These are phyloP conservation scores for Campoletis raptor DNA, from an alignment of 2,888 invertebrate genomes.

Conservation along the genomic window DNA sequence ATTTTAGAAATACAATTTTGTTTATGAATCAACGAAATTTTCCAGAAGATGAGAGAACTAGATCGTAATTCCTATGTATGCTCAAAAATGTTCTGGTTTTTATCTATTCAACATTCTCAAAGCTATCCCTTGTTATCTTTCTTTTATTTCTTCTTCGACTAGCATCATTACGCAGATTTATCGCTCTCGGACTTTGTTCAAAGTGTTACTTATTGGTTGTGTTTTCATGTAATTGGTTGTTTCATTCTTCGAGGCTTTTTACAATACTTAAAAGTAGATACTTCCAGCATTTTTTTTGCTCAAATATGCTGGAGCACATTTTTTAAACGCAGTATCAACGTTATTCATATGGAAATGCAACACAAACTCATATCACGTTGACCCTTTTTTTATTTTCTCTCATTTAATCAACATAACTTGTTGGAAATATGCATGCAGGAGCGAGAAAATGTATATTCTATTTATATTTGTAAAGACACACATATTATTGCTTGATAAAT, in stretches of 20 bases:
- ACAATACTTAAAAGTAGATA: neutral
- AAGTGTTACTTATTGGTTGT: neutral
- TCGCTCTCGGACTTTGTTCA: constrained; percentile 2
- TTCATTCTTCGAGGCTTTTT: neutral
- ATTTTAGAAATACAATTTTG: neutral
- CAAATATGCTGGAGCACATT: neutral
- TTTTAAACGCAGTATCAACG: neutral
- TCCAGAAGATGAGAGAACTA: neutral
- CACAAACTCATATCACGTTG: neutral
- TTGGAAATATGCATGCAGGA: neutral
- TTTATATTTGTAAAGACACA: neutral
- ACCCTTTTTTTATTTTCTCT: neutral
- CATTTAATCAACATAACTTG: neutral
- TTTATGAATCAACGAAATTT: neutral
- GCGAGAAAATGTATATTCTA: neutral
- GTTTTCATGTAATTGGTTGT: neutral
- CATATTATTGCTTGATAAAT: neutral
- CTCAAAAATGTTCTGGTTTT: neutral
- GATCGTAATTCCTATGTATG: neutral
- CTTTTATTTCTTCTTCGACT: constrained; percentile 8
- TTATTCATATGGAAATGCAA: neutral
- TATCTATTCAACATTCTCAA: neutral
- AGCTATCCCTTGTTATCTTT: constrained; percentile 4
- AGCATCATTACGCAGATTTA: neutral
- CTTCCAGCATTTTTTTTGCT: neutral